Evolutionary conservation across 2,113 vertebrate genomes (phyloP), one percentile per base, ranked within the genome.

Genomic region (Microcebus lehilahytsara): DNA sequence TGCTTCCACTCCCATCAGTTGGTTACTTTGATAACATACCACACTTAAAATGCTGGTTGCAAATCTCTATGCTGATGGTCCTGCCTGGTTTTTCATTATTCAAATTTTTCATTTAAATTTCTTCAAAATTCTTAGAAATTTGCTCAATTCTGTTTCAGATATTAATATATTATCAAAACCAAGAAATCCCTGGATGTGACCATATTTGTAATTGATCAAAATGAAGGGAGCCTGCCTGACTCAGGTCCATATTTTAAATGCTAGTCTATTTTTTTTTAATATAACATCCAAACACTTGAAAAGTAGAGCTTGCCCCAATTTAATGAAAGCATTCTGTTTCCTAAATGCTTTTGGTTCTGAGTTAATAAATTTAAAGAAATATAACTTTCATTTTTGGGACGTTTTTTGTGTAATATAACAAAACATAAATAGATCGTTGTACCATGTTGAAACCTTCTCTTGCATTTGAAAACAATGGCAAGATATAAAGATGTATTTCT

Each of bases 91-190:
- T 69, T 69, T 96, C 27, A 67, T 32, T n/a, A 74, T 75, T 30
- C 2, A 46, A 85, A 19, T 58, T 93, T 92, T 93, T 85, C 56
- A n/a, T 77, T 93, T 79, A 94, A 51, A 72, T 27, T 37, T 34
- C 58, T 89, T 96, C 64, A 72, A n/a, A 74, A 27, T 80, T 84
- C 46, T 95, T 90, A 16, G 32, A 42, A 87, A 92, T 30, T 32
- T 75, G 25, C 22, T 85, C 74, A 51, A 3, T 32, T 77, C 5
- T 83, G 20, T 69, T 56, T 84, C n/a, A 75, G n/a, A 23, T 20
- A 27, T 27, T 64, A 12, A 64, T 27, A 60, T 81, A 46, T n/a
- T 89, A 51, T 62, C 60, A 80, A 93, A 93, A 69, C 32, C 25
- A 93, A 77, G 30, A 14, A 10, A 75, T 9, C 46, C 64, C 32